Evolutionary conservation across 2,888 invertebrate species (phyloP), one percentile per base, ranked within the genome.

Genomic region (Morpho helenor): DNA sequence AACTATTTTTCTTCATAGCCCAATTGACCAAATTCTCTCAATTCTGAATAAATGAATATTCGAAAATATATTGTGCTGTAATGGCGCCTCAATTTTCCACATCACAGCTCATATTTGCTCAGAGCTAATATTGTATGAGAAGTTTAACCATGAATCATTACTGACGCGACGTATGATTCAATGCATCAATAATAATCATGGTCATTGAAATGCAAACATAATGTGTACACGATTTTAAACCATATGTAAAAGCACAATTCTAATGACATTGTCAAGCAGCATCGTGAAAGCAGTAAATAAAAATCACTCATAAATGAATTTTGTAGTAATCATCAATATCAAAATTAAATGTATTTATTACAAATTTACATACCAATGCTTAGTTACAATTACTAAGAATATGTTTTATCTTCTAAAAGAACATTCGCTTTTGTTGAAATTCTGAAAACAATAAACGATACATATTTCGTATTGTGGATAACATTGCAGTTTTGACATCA

Each of bases 141-240:
- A 31, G 22, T 49, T 55, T 22, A 41, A 48, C 42, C 40, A 48
- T 59, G 59, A 59, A 43, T 59, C 59, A 59, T 55, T 40, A 10
- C 10, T 10, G 9, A 8, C 9, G 16, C 49, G 31, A 49, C 50
- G 44, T 46, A 59, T 59, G 59, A 55, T 59, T 59, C 59, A 55
- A 51, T 59, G 49, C 58, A 48, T 48, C 51, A 46, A 22, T 49
- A 44, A 53, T 51, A 46, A 22, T 60, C 42, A 49, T 9, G 39
- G 43, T 44, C 49, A 42, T 60, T 53, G 23, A 42, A 41, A 41
- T 46, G 49, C 51, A 52, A n/a, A 23, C 41, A 57, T 48, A 52
- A 42, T 48, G 22, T 8, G 16, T n/a, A n/a, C 9, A 3, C 7
- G 39, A 50, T 23, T 50, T 42, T 42, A 50, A 50, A 41, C 41